Percentiles rank a stretch among this genome's conserved stretches.
These are phyloP conservation scores for Sylvicapra grimmia DNA, from an alignment of 2,113 vertebrate species.

Conservation along the genomic window DNA sequence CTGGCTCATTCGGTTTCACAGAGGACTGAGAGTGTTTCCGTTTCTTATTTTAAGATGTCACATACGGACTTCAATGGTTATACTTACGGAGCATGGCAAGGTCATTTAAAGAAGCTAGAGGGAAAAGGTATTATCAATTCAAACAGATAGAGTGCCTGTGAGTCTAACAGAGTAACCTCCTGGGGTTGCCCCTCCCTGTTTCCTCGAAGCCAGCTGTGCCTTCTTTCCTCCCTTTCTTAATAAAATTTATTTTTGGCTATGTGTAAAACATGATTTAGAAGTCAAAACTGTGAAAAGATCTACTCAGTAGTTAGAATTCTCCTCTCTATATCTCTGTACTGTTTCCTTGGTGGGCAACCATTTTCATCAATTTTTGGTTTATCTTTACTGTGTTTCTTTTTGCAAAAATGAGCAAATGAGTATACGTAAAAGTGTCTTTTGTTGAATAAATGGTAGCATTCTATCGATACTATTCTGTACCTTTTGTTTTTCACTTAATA, in stretches of 20 bases:
- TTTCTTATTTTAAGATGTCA: neutral
- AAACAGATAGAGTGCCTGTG: neutral
- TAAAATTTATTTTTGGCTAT: neutral
- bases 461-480: neutral
- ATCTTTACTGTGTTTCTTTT: neutral
- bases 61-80: neutral
- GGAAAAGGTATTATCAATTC: neutral
- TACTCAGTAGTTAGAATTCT: neutral
- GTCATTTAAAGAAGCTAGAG: neutral
- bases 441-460: neutral
- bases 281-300: neutral
- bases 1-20: neutral
- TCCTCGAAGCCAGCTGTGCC: neutral
- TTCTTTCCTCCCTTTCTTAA: neutral
- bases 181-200: neutral
- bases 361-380: neutral
- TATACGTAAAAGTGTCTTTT: neutral
- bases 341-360: neutral
- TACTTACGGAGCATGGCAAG: neutral
- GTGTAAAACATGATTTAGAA: neutral
- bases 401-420: neutral
- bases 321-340: no score
- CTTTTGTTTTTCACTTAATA: neutral
- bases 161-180: neutral
- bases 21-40: neutral